These are phyloP conservation scores for Alethe diademata DNA, from an alignment of 2,113 vertebrate species.

Conservation along the genomic window DNA sequence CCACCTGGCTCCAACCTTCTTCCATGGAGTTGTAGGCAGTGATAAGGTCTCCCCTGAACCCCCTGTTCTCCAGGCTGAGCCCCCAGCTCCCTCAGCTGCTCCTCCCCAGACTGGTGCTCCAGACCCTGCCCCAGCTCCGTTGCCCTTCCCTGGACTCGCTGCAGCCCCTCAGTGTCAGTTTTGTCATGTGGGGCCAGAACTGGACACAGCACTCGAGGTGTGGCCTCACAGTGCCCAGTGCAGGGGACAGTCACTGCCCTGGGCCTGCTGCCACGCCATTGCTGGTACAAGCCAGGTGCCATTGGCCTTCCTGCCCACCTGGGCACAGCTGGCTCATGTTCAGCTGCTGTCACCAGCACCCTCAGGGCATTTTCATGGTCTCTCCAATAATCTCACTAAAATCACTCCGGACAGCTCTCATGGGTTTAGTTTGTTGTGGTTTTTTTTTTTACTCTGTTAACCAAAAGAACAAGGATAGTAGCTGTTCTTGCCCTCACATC, in stretches of 20 bases:
- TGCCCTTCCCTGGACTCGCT: background rate
- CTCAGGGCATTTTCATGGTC: fast-evolving
- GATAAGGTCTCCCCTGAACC: background rate
- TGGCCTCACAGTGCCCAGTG: background rate
- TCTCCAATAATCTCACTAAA: background rate
- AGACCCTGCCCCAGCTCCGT: background rate
- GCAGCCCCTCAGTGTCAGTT: background rate
- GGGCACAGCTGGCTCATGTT: background rate
- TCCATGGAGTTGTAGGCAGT: background rate
- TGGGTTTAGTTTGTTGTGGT: background rate
- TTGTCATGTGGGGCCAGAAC: background rate
- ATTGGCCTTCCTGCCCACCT: background rate
- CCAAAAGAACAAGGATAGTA: background rate
- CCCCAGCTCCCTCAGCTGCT: background rate
- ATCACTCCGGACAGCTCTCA: background rate
- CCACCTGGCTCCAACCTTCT: background rate
- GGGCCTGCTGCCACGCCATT: background rate
- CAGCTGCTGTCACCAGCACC: fast-evolving
- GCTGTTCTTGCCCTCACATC: background rate
- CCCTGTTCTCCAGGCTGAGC: background rate
- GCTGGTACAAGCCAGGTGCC: background rate
- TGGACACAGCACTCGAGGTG: background rate
- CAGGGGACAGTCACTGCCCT: background rate
- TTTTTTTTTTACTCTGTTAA: background rate
- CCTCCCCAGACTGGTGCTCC: background rate